A percentile compares a stretch with the other conserved stretches of the same genome.
These are phyloP conservation scores for Meleagris gallopavo DNA, from an alignment of 2,113 vertebrate genomes.

Conservation along the genomic window DNA sequence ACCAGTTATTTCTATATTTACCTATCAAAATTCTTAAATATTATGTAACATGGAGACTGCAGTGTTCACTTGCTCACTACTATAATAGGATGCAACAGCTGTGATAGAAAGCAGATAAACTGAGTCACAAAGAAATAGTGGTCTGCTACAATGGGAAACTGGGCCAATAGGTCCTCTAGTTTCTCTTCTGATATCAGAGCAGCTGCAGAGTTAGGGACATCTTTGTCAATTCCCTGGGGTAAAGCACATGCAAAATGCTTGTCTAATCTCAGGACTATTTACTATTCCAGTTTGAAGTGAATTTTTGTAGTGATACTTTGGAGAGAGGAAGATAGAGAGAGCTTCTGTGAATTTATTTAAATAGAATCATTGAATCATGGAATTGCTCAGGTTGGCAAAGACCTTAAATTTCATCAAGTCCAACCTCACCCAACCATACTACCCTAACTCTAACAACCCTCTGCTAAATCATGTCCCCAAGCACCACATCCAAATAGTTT, in stretches of 20 bases:
- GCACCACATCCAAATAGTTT: no score
- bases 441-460: no score
- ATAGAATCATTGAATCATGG: no score
- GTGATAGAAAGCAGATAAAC: background rate
- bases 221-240: background rate
- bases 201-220: rapidly evolving
- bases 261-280: background rate
- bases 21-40: background rate
- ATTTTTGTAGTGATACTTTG: background rate
- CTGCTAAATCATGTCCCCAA: no score
- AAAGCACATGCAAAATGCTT: background rate
- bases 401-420: no score
- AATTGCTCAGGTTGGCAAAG: no score
- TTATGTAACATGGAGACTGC: background rate
- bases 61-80: background rate
- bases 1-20: background rate
- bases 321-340: background rate
- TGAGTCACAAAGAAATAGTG: background rate
- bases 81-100: background rate
- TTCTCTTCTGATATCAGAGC: background rate
- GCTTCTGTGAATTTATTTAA: background rate
- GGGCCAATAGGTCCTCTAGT: background rate
- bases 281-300: background rate
- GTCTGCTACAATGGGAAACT: background rate
- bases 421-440: no score